Evolutionary conservation across 2,113 vertebrate species (phyloP).

Genomic region (Hippolais icterina): DNA sequence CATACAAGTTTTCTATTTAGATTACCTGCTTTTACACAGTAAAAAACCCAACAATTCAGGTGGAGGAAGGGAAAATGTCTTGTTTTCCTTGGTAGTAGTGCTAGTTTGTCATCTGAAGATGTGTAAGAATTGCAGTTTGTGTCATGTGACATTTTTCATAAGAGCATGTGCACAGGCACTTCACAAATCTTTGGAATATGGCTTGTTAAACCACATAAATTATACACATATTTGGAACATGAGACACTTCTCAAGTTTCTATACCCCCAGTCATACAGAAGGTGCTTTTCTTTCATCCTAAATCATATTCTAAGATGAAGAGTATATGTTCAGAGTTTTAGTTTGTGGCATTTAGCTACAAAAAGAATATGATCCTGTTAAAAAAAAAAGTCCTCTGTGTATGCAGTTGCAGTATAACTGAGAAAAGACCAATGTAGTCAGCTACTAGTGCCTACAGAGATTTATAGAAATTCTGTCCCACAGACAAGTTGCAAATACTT

Average conservation of each 20-base stretch:
- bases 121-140: not conserved
- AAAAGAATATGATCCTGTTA: not conserved
- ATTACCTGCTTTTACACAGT: not conserved
- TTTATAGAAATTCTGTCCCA: not conserved
- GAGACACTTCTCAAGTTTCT: not conserved
- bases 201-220: not conserved
- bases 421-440: not conserved
- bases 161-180: not conserved
- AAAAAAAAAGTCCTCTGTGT: not conserved
- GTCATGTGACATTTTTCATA: not conserved
- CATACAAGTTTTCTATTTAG: not conserved
- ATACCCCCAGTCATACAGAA: not conserved
- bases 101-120: not conserved
- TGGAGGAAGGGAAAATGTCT: not conserved
- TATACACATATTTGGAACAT: not conserved
- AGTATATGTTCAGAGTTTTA: not conserved
- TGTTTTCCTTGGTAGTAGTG: not conserved
- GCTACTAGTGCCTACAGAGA: not conserved
- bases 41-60: not conserved
- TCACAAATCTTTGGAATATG: not conserved
- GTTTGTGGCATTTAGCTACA: not conserved
- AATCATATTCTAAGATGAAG: not conserved
- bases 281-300: not conserved
- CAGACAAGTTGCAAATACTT: not conserved
- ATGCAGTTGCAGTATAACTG: not conserved